phyloP scores from a whole-genome alignment of 2,113 vertebrate genomes.

The Trogon melanurus region DNA sequence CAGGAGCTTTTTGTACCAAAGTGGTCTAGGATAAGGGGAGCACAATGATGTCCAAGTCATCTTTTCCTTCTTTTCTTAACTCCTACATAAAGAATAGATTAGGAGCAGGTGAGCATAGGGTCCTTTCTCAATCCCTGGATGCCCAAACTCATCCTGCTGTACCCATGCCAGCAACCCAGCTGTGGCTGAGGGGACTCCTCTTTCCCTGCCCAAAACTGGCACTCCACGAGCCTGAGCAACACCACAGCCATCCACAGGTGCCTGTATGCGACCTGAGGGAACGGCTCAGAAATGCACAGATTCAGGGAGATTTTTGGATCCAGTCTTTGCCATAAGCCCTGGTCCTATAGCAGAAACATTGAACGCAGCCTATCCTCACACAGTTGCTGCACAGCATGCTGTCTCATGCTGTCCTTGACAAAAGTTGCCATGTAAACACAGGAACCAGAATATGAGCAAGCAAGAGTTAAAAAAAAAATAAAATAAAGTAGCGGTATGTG shows the following conservation, averaged over 20 bases:
- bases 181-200: neutral
- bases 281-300: neutral
- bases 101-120: neutral
- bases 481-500: neutral
- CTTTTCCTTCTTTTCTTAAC: neutral
- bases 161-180: neutral
- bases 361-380: fast-evolving
- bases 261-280: neutral
- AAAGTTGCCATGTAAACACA: neutral
- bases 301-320: neutral
- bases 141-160: neutral
- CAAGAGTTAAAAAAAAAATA: neutral
- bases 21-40: neutral
- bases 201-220: neutral
- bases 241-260: neutral
- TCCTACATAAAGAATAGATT: neutral
- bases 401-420: neutral
- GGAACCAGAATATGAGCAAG: neutral
- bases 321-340: neutral
- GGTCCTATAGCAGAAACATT: neutral
- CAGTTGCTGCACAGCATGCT: neutral
- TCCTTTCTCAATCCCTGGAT: neutral
- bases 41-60: neutral
- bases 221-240: fast-evolving
- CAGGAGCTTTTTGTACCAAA: neutral